A percentile compares a stretch with the other conserved stretches of the same genome.
phyloP scores from a whole-genome alignment of 2,888 invertebrate species.

The Caenorhabditis japonica region DNA sequence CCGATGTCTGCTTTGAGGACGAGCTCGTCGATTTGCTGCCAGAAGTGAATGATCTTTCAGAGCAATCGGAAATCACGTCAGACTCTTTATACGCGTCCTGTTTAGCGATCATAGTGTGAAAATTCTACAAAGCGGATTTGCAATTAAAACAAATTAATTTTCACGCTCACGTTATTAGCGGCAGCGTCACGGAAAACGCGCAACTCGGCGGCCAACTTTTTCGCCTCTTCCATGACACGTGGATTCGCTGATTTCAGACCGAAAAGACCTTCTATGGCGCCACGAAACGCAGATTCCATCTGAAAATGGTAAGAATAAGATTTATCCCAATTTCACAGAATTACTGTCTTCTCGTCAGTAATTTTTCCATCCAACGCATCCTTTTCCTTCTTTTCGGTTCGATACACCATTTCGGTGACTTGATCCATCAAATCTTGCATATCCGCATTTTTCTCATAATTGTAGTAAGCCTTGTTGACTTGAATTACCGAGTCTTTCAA shows the following conservation, averaged over 20 bases:
- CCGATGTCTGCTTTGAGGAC: too few relatives aligned
- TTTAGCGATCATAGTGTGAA: too few relatives aligned
- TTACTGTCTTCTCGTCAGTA: slow-evolving; percentile 15
- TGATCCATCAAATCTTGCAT: slow-evolving; percentile 41
- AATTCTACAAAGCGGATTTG: not conserved
- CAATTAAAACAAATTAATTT: too few relatives aligned
- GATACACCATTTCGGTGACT: slow-evolving; percentile 41
- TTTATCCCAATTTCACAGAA: not conserved
- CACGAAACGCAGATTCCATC: slow-evolving; percentile 34
- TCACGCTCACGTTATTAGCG: slow-evolving; percentile 19
- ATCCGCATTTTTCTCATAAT: slow-evolving; percentile 28
- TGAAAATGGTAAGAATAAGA: slow-evolving; percentile 4
- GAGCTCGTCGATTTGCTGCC: too few relatives aligned
- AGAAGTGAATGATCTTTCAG: too few relatives aligned
- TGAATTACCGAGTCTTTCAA: slow-evolving; percentile 37
- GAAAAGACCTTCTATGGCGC: slow-evolving; percentile 44
- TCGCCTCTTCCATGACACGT: slow-evolving; percentile 26
- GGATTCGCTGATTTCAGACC: slow-evolving; percentile 26
- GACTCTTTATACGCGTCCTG: too few relatives aligned
- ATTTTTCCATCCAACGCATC: not conserved
- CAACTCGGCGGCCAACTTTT: slow-evolving; percentile 33
- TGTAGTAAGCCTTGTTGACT: slow-evolving; percentile 30
- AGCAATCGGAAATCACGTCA: too few relatives aligned
- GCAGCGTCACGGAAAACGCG: slow-evolving; percentile 43
- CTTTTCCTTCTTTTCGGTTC: slow-evolving; percentile 30